A percentile compares a stretch with the other conserved stretches of the same genome.
Evolutionary conservation across 1,140 invertebrate species (phyloP).

Genomic region (Diorhabda sublineata): DNA sequence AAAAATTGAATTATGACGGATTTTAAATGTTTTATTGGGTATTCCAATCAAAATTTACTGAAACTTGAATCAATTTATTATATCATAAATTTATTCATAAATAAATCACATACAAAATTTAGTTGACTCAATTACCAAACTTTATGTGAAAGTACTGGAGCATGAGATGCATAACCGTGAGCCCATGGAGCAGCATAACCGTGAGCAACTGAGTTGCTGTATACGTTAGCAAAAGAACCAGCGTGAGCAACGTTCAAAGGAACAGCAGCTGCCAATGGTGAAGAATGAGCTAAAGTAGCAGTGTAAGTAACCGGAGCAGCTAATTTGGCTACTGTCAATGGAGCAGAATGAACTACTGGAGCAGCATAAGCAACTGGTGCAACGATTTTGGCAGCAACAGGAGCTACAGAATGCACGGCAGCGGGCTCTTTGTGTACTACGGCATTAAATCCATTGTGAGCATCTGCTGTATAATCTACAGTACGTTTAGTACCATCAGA

Average conservation of each 20-base stretch:
- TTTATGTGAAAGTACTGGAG: constrained; percentile 50
- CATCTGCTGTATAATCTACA: constrained; percentile 63
- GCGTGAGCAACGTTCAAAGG: too few species aligned
- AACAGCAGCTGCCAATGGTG: background rate
- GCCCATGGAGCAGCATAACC: background rate
- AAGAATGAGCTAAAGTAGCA: background rate
- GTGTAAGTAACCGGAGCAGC: background rate
- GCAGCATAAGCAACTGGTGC: constrained; percentile 6
- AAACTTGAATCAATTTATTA: too few species aligned
- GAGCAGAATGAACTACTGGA: background rate
- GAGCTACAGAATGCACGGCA: constrained; percentile 29
- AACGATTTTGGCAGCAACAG: constrained; percentile 27
- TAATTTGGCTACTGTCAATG: background rate
- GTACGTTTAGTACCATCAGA: constrained; percentile 55
- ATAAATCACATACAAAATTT: constrained; percentile 4
- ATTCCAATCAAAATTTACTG: too few species aligned
- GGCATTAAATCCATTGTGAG: constrained; percentile 52
- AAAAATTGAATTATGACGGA: too few species aligned
- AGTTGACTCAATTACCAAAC: constrained; percentile 40
- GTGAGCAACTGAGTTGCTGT: background rate
- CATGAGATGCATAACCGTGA: constrained; percentile 4
- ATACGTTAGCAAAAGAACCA: too few species aligned
- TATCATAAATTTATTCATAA: background rate
- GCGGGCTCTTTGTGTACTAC: constrained; percentile 45
- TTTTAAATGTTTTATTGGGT: too few species aligned